Conservation (phyloP, 2,113 vertebrate genomes). For the Shinisaurus crocodilurus region DNA sequence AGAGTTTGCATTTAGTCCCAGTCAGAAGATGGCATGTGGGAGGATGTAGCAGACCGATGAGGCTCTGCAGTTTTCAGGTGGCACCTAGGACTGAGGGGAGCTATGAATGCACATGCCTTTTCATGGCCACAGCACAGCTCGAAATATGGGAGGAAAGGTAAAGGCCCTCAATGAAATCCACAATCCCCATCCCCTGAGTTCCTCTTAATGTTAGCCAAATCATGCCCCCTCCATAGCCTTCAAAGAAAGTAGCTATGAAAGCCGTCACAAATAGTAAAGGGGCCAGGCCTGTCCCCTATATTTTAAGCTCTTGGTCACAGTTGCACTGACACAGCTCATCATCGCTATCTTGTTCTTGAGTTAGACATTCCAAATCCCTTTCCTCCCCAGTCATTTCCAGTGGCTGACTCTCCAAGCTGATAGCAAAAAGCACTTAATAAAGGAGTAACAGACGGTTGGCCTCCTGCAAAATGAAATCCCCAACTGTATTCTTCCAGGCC, state of each 20-base stretch:
- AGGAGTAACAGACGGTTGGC: neutral
- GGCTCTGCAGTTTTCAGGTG: no score
- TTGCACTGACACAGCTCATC: neutral
- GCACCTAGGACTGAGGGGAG: neutral
- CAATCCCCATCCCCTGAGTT: neutral
- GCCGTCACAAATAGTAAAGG: neutral
- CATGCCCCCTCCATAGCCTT: neutral
- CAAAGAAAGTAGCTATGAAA: neutral
- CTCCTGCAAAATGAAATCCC: neutral
- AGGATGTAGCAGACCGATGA: neutral
- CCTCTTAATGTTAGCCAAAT: neutral
- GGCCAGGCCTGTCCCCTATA: neutral
- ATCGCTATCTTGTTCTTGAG: neutral
- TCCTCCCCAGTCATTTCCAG: neutral
- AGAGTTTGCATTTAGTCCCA: neutral
- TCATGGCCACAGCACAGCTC: neutral
- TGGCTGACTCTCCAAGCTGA: neutral
- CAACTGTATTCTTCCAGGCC: constrained; percentile 77
- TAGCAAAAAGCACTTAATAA: neutral
- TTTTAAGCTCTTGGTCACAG: neutral
- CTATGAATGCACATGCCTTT: neutral
- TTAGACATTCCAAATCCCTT: neutral
- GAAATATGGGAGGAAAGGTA: neutral
- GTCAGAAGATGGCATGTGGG: neutral
- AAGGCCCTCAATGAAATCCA: neutral